Conservation (phyloP, 2,113 vertebrate species). For the Urocynchramus pylzowi region DNA sequence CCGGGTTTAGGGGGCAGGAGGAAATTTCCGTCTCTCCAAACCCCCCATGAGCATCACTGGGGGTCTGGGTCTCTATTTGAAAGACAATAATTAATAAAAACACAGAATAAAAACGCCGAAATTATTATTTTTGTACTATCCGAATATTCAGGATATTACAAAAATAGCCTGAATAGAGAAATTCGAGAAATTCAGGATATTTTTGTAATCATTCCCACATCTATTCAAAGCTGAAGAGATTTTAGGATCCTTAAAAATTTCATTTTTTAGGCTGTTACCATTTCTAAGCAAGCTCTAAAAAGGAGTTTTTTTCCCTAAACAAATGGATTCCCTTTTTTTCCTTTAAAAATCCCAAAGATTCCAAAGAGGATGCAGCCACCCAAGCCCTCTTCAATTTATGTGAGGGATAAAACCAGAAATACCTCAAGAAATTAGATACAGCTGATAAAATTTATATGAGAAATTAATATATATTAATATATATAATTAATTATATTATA, state of each 20-base stretch:
- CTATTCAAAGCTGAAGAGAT: neutral
- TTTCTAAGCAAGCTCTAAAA: neutral
- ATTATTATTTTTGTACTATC: no score
- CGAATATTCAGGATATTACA: no score
- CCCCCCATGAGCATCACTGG: neutral
- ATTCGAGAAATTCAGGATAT: neutral
- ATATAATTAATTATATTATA: no score
- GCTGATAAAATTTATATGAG: neutral
- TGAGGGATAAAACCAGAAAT: neutral
- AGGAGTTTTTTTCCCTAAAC: neutral
- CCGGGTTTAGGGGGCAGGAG: conserved; percentile 3
- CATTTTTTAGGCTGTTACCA: neutral
- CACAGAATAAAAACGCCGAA: neutral
- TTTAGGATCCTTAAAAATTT: neutral
- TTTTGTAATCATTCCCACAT: neutral
- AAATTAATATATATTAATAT: no score
- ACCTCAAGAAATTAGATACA: neutral
- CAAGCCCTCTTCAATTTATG: no score
- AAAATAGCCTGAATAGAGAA: no score
- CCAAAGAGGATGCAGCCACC: neutral
- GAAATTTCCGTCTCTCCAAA: neutral
- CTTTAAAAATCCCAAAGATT: neutral
- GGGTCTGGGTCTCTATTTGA: neutral
- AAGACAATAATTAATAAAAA: neutral
- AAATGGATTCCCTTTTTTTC: neutral